These are phyloP conservation scores for Archivesica marissinica DNA, from an alignment of 1,140 invertebrate genomes.

Conservation along the genomic window DNA sequence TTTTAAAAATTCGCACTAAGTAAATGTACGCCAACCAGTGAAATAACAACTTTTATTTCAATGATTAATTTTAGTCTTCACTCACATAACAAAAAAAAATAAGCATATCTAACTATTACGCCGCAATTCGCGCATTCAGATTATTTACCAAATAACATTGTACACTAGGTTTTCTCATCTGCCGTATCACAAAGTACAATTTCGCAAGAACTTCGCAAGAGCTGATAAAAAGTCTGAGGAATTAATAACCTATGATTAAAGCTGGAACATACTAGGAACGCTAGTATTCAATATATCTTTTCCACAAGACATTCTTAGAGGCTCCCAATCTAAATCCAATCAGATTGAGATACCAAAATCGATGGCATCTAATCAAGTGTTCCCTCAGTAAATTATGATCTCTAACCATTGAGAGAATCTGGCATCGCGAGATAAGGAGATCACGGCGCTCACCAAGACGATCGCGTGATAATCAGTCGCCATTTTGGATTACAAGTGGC, in stretches of 20 bases:
- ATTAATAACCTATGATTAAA: constrained; percentile 37
- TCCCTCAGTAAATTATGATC: constrained; percentile 51
- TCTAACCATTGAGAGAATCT: constrained; percentile 28
- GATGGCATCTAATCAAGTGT: constrained; percentile 60
- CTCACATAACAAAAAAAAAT: too few species aligned
- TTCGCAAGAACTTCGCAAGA: not conserved
- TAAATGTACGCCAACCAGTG: too few species aligned
- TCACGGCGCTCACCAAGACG: constrained; percentile 23
- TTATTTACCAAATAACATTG: too few species aligned
- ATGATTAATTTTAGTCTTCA: too few species aligned
- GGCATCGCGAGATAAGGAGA: constrained; percentile 51
- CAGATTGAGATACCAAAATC: constrained; percentile 58
- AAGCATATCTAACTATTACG: too few species aligned
- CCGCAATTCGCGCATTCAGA: too few species aligned
- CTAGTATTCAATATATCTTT: constrained; percentile 63
- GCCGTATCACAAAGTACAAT: too few species aligned
- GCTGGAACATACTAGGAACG: constrained; percentile 27
- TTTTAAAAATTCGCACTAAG: too few species aligned
- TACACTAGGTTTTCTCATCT: too few species aligned
- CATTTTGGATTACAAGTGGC: constrained; percentile 47
- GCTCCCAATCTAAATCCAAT: constrained; percentile 59
- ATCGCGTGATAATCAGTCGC: constrained; percentile 30
- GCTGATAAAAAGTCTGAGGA: constrained; percentile 19
- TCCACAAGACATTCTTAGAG: constrained; percentile 51
- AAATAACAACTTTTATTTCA: too few species aligned